Percentiles rank a stretch among this genome's conserved stretches.
Evolutionary conservation across 1,140 invertebrate species (phyloP).

Genomic region (Aphelinus certus): DNA sequence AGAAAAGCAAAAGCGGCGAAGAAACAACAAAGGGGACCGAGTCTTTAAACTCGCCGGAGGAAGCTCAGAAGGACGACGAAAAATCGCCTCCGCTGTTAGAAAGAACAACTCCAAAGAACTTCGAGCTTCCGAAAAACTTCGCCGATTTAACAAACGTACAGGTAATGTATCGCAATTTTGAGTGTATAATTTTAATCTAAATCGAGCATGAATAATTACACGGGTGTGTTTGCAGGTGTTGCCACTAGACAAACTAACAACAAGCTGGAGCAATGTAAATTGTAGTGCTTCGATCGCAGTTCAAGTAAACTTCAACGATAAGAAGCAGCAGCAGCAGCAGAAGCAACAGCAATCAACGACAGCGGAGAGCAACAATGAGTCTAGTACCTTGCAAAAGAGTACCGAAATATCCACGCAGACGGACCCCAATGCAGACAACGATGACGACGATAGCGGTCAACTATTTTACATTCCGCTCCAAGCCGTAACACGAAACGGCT

Average conservation of each 20-base stretch:
- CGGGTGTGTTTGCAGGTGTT: conserved; percentile 43
- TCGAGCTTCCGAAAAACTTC: conserved; percentile 59
- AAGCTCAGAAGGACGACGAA: conserved; percentile 39
- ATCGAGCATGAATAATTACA: no score
- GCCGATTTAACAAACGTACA: conserved; percentile 57
- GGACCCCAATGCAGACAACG: conserved; percentile 60
- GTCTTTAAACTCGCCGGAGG: conserved; percentile 34
- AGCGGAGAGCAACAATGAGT: conserved; percentile 16
- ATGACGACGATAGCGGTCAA: conserved; percentile 67
- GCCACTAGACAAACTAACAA: conserved; percentile 60
- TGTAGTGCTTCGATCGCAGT: conserved; percentile 70
- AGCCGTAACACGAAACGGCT: conserved; percentile 64
- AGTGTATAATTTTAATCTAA: neutral
- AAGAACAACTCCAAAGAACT: conserved; percentile 48
- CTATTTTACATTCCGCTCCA: conserved; percentile 78
- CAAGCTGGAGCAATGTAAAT: conserved; percentile 60
- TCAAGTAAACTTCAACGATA: conserved; percentile 68
- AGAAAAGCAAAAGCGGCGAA: conserved; percentile 20
- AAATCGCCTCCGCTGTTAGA: conserved; percentile 35
- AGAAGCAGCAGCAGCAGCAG: conserved; percentile 39
- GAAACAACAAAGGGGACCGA: conserved; percentile 28
- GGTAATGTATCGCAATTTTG: neutral
- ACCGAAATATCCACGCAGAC: conserved; percentile 69
- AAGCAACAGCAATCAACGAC: conserved; percentile 25
- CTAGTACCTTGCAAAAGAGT: conserved; percentile 33